Base-by-base conservation (phyloP, 2,888 invertebrate genomes). In the Rhamphomyia laevipes region DNA sequence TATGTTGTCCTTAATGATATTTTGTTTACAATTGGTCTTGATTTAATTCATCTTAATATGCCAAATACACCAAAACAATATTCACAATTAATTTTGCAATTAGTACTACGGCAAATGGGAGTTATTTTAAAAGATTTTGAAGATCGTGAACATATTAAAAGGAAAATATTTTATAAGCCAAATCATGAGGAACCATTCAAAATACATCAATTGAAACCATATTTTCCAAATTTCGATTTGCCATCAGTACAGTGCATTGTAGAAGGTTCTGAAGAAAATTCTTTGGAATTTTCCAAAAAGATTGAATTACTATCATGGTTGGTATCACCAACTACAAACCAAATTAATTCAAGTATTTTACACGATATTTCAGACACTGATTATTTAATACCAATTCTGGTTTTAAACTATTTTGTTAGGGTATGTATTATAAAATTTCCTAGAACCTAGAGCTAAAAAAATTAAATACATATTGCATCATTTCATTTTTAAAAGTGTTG, bases 101-200 rank as follows among this genome's bases (percentile, higher is more conserved):
- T 53, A 16, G 5, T 48, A 1, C 45, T 46, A 10, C 49, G 50
- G 11, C 38, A 50, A 46, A 46, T 53, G 31, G 53, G 53, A 6
- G 30, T 53, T 13, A 12, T 50, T 13, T 42, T 42, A 16, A 46
- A 43, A 13, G 41, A 49, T 9, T 23, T 31, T 31, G 46, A 38
- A 10, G 35, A 44, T 6, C 23, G 23, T 27, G 35, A 47, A 47
- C 10, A 43, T 43, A 5, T 15, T 33, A 43, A 45, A 21, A 21
- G 45, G 4, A 17, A 16, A 17, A 37, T 54, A 13, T 51, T 38
- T 30, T 45, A 43, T 10, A 54, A 54, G 30, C 48, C 50, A 18
- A 43, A 21, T 15, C 50, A 48, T 27, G 47, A 47, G 2, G 50
- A 51, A 13, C 49, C 49, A 10, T 54, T 43, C 18, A 37, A 44